Evolutionary conservation across 1,140 invertebrate species (phyloP).

Genomic region (Thrips palmi): DNA sequence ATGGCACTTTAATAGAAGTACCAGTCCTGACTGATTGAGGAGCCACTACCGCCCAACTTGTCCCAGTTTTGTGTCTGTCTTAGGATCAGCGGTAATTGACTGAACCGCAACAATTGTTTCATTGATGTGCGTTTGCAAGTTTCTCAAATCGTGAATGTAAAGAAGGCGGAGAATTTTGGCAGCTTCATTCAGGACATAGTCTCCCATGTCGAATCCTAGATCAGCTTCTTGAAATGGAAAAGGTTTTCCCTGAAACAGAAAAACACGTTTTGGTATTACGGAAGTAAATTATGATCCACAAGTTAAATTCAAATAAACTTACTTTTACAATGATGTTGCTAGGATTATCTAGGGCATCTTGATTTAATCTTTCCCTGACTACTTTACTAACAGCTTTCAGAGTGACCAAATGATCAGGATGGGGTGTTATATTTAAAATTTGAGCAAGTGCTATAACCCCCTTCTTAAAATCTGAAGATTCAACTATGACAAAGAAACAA

Average conservation of each 20-base stretch:
- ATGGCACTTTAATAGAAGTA: too few relatives aligned
- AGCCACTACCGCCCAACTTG: too few relatives aligned
- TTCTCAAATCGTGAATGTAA: slow-evolving; percentile 76
- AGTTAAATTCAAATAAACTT: slow-evolving; percentile 19
- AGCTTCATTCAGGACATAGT: slow-evolving; percentile 54
- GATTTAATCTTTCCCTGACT: slow-evolving; percentile 42
- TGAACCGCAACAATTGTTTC: slow-evolving; percentile 84
- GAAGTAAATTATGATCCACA: neutral
- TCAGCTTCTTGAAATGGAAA: slow-evolving; percentile 45
- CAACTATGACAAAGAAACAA: slow-evolving; percentile 39
- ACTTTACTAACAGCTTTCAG: slow-evolving; percentile 54
- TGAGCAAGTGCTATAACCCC: slow-evolving; percentile 61
- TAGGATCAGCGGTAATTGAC: slow-evolving; percentile 85
- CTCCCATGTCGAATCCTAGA: slow-evolving; percentile 46
- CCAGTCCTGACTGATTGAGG: too few relatives aligned
- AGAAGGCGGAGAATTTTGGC: slow-evolving; percentile 67
- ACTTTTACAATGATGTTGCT: slow-evolving; percentile 29
- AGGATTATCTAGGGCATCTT: slow-evolving; percentile 42
- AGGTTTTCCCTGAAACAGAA: slow-evolving; percentile 34
- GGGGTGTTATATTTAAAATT: slow-evolving; percentile 56
- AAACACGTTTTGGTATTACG: too few relatives aligned
- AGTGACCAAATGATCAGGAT: slow-evolving; percentile 63
- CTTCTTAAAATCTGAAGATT: slow-evolving; percentile 60
- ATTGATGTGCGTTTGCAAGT: slow-evolving; percentile 89
- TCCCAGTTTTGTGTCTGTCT: slow-evolving; percentile 86